Evolutionary conservation across 2,797 vertebrate genomes (phyloP), one percentile per base, ranked within the genome.

Genomic region (Manis crassicaudata): DNA sequence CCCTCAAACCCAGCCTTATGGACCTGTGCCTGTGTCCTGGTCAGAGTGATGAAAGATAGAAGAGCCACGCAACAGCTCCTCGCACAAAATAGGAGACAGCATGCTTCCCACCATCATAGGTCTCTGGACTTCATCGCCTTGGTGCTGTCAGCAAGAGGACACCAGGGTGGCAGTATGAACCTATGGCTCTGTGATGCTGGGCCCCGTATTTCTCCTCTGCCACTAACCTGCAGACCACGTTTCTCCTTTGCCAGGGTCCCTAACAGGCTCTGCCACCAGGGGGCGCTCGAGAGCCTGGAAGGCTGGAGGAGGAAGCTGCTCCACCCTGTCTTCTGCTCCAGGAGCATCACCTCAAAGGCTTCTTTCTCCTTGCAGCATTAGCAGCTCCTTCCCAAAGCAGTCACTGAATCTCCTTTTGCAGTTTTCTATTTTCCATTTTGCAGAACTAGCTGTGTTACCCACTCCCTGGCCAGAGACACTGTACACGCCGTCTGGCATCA

Each of bases 331-430:
- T 68, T 23, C 82, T 13, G 23, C 46, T 11, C 21, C 17, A 4
- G 14, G 58, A 16, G 35, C 84, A 1, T 58, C 23, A 5, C 50
- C 20, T 32, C 7, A 0, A 21, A 3, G 46, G 6, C 58, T 37
- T 0, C 46, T 58, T 37, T 0, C 46, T 58, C 2, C 56, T 77
- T 12, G 11, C 14, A 1, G 3, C 14, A 1, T 14, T 7, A 5
- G 29, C 50, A 29, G 65, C 25, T 40, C 32, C 35, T 76, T 54
- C 76, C 67, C 62, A n/a, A 46, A 87, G 35, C 87, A 75, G 56
- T 77, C 3, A 4, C 72, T n/a, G 46, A 67, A 18, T 72, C 89
- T 56, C 18, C 17, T 0, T 46, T 3, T 17, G 62, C 62, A 16
- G 35, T 3, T 20, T 54, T 37, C 52, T 27, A 3, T 12, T 83